A percentile compares a stretch with the other conserved stretches of the same genome.
phyloP scores from a whole-genome alignment of 2,797 vertebrate species.

The Phalanger gymnotis region DNA sequence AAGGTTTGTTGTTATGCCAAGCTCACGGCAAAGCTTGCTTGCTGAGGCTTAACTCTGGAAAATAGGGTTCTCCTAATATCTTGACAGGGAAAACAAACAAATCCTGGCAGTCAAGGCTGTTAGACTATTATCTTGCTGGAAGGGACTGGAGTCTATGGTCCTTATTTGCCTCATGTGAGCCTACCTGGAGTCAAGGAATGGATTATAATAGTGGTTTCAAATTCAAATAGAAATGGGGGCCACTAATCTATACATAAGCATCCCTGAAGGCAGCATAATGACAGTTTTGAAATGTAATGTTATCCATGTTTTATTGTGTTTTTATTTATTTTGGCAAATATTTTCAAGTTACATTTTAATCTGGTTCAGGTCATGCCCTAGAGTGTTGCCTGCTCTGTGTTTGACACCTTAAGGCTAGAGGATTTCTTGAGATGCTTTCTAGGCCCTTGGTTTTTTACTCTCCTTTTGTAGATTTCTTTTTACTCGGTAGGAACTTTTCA shows the following conservation, averaged over 20 bases:
- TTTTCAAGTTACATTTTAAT: background rate
- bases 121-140: background rate
- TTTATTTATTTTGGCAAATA: background rate
- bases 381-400: background rate
- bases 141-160: background rate
- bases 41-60: background rate
- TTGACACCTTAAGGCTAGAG: background rate
- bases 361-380: background rate
- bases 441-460: background rate
- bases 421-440: background rate
- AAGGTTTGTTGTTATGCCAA: background rate
- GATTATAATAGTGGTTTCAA: background rate
- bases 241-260: background rate
- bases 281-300: background rate
- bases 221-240: background rate
- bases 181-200: background rate
- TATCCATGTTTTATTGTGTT: background rate
- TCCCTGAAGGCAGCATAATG: background rate
- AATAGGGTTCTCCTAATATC: background rate
- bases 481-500: slow-evolving; percentile 10
- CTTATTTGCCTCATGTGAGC: background rate
- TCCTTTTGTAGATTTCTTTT: slow-evolving; percentile 37
- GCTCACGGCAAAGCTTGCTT: background rate
- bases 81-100: background rate
- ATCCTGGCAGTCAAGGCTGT: background rate